Percentiles rank a stretch among this genome's conserved stretches.
Conservation (phyloP, 1,140 invertebrate genomes). For the Euwallacea fornicatus region DNA sequence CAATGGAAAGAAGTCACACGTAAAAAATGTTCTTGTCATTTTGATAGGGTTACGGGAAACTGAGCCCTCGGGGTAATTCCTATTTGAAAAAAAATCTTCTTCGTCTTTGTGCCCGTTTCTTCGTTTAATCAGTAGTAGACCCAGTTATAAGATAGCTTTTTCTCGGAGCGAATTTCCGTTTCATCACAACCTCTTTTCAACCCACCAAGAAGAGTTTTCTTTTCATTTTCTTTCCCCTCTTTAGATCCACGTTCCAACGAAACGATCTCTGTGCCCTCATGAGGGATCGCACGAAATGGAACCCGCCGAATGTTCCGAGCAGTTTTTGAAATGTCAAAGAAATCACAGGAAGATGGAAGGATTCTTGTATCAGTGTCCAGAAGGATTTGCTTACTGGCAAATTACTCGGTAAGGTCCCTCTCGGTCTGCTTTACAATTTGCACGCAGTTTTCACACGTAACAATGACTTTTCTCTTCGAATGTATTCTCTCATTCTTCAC, state of each 20-base stretch:
- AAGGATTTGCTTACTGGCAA: constrained; percentile 74
- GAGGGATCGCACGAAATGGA: constrained; percentile 71
- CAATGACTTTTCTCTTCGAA: neutral
- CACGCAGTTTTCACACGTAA: neutral
- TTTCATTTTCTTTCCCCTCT: constrained; percentile 33
- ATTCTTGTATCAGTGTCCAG: constrained; percentile 74
- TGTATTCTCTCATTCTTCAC: neutral
- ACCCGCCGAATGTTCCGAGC: constrained; percentile 65
- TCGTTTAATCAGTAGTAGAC: no score
- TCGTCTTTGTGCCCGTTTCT: no score
- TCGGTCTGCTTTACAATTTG: neutral
- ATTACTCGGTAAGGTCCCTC: constrained; percentile 59
- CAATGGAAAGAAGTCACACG: no score
- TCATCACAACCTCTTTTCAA: neutral
- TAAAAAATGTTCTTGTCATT: no score
- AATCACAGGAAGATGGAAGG: constrained; percentile 62
- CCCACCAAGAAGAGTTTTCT: constrained; percentile 42
- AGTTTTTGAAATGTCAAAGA: constrained; percentile 73
- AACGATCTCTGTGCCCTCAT: constrained; percentile 62
- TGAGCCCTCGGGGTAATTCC: no score
- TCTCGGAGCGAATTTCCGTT: no score
- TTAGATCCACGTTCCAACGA: constrained; percentile 63
- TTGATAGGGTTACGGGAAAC: no score
- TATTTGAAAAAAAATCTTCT: no score
- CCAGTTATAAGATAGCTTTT: no score